These are phyloP conservation scores for Ferrisia virgata DNA, from an alignment of 2,888 invertebrate genomes.

Conservation along the genomic window DNA sequence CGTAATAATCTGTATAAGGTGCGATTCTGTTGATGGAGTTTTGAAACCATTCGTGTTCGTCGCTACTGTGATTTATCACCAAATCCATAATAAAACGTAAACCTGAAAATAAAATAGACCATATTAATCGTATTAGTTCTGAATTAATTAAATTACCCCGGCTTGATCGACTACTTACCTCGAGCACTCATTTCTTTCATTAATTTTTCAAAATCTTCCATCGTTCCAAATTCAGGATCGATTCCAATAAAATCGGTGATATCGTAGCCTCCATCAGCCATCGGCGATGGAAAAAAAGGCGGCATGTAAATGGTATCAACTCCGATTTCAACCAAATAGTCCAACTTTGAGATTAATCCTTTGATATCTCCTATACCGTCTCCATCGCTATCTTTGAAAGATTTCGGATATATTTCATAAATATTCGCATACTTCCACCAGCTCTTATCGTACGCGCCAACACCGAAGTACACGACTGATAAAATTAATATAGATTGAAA, in stretches of 20 bases:
- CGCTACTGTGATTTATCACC: conserved; percentile 18
- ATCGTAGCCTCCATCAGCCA: conserved; percentile 66
- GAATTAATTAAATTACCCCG: too few species aligned
- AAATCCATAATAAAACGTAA: background rate
- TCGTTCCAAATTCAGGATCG: conserved; percentile 59
- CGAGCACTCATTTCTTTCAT: conserved; percentile 53
- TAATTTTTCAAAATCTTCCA: conserved; percentile 59
- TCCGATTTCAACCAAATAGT: background rate
- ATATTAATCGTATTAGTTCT: too few species aligned
- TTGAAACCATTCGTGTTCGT: background rate
- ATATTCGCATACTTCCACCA: background rate
- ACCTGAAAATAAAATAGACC: background rate
- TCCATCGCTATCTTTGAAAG: background rate
- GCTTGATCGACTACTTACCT: conserved; percentile 48
- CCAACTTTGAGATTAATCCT: background rate
- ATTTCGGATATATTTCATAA: background rate
- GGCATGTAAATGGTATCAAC: conserved; percentile 61
- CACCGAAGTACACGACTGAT: background rate
- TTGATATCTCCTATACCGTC: background rate
- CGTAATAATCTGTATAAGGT: conserved; percentile 21
- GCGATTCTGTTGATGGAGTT: background rate
- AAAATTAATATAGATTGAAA: background rate
- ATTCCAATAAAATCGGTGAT: conserved; percentile 60
- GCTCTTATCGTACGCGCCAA: background rate
- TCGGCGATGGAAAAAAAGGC: conserved; percentile 67